Percentiles rank a stretch among this genome's conserved stretches.
These are phyloP conservation scores for Itoplectis maculator DNA, from an alignment of 2,888 invertebrate genomes.

Conservation along the genomic window DNA sequence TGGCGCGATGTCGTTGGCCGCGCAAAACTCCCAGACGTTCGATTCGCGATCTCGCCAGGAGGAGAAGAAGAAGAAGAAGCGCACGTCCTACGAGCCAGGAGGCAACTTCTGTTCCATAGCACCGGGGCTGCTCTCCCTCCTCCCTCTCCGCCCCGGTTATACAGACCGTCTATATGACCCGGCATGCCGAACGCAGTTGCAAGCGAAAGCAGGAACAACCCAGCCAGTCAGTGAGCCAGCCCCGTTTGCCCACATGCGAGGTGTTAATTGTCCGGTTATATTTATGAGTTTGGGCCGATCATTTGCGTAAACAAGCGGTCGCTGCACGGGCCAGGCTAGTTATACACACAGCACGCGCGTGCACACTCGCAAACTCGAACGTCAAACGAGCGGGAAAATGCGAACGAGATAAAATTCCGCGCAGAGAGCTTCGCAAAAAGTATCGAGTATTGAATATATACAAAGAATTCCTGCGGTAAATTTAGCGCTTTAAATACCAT, in stretches of 20 bases:
- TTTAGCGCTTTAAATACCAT: neutral
- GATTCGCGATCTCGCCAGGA: conserved; percentile 19
- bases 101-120: conserved; percentile 13
- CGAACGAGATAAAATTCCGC: neutral
- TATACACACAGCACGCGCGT: conserved; percentile 35
- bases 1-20: conserved; percentile 31
- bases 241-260: conserved; percentile 68
- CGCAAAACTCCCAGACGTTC: conserved; percentile 44
- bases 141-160: conserved; percentile 6
- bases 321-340: conserved; percentile 40
- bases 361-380: conserved; percentile 1
- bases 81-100: conserved; percentile 24
- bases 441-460: neutral
- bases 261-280: conserved; percentile 79
- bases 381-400: conserved; percentile 49
- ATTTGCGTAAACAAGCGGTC: conserved; percentile 75
- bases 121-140: neutral
- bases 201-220: conserved; percentile 55
- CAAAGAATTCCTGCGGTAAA: neutral
- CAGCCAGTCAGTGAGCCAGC: conserved; percentile 22
- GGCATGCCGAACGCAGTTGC: conserved; percentile 48
- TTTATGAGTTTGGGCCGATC: conserved; percentile 78
- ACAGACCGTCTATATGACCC: conserved; percentile 25
- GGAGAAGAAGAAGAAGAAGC: conserved; percentile 32
- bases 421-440: neutral